Conservation (phyloP, 1,140 invertebrate species). For the Heliconius congener region DNA sequence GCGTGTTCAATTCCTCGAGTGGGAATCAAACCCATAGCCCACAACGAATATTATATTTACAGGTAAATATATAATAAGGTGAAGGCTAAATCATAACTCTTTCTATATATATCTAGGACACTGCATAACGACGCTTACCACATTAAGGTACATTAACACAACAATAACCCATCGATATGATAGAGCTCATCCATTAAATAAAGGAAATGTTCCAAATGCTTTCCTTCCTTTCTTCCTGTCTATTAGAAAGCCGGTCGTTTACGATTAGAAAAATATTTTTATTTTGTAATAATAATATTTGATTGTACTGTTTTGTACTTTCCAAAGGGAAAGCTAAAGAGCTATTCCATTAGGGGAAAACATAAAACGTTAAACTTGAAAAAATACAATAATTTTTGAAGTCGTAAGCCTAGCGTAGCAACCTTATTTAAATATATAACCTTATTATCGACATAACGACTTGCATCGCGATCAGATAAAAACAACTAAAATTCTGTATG, state of each 20-base stretch:
- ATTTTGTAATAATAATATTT: background rate
- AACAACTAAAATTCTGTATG: no score
- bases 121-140: background rate
- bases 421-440: no score
- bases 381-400: no score
- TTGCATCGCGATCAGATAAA: no score
- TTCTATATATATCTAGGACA: background rate
- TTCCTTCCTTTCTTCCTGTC: background rate
- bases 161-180: background rate
- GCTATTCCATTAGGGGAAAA: no score
- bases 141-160: slow-evolving; percentile 5
- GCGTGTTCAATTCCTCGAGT: no score
- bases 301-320: no score
- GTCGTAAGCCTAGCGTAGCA: no score
- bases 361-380: no score
- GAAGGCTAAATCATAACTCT: background rate
- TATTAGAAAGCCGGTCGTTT: background rate
- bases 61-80: background rate
- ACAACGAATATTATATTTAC: no score
- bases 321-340: no score
- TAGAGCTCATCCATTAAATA: background rate
- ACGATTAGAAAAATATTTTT: background rate
- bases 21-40: background rate
- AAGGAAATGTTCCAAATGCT: slow-evolving; percentile 5
- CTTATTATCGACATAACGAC: no score